Evolutionary conservation across 2,888 invertebrate genomes (phyloP), one percentile per base, ranked within the genome.

Genomic region (Lasioglossum zephyrum): DNA sequence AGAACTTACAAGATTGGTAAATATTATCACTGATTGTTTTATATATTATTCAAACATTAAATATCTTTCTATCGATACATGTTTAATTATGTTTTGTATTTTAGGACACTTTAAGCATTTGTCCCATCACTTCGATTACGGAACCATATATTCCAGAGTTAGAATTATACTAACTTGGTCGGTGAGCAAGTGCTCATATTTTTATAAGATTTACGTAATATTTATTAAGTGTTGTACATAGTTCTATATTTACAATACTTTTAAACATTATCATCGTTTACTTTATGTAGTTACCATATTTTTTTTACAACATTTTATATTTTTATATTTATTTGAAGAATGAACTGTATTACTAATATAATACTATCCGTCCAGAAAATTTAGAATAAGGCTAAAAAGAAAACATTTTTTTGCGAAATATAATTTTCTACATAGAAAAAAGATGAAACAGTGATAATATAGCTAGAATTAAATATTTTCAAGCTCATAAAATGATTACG

Each of bases 1-100:
- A 5, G 96, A 97, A 85, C 95, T 98, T 31, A 95, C 96, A 6
- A 96, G 95, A 92, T 86, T 95, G 93, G 95, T 95, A 87, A 93
- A 90, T 60, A 39, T 49, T 22, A 8, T 22, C 36, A 49, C 44
- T 53, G 31, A 13, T 39, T 60, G 22, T 47, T 36, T 49, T 53
- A 36, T 53, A 16, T 9, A 36, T 36, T 36, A 36, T 36, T 36
- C 22, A 8, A 66, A 41, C 11, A 41, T 75, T 36, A 47, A 81
- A 60, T 73, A 57, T 47, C 73, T 41, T 26, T 16, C 49, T 31
- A 66, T 63, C 72, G 2, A 41, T 41, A 22, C 9, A 8, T 22
- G 74, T 16, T 80, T 18, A 49, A n/a, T 69, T 69, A 3, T 26
- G 22, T 69, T 63, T 79, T 87, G 2, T 41, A 73, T 80, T 94